Conservation (phyloP, 1,140 invertebrate genomes). For the Diploscapter pachys region DNA sequence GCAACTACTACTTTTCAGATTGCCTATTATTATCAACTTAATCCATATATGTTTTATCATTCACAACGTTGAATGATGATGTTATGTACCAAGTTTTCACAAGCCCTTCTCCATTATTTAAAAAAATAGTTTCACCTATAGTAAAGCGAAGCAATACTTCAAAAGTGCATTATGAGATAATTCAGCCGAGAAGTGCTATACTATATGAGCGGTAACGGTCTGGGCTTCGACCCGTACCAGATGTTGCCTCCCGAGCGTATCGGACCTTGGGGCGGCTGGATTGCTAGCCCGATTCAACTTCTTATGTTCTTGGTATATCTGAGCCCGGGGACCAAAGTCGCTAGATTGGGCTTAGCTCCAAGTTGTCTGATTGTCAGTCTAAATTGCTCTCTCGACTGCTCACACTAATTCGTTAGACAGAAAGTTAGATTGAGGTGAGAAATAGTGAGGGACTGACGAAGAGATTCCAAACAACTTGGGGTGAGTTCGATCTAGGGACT, state of each 20-base stretch:
- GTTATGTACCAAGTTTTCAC: too few species aligned
- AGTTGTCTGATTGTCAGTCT: background rate
- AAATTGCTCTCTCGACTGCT: background rate
- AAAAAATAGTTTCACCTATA: too few species aligned
- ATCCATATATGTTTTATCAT: too few species aligned
- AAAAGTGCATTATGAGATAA: too few species aligned
- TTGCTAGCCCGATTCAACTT: constrained; percentile 57
- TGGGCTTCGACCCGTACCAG: constrained; percentile 57
- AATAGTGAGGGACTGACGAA: background rate
- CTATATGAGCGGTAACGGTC: constrained; percentile 53
- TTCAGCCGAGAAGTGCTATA: constrained; percentile 55
- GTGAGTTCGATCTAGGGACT: background rate
- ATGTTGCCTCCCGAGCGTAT: constrained; percentile 52
- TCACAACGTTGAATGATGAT: too few species aligned
- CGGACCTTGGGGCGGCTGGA: constrained; percentile 59
- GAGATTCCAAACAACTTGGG: background rate
- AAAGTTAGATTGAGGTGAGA: background rate
- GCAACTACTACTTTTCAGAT: too few species aligned
- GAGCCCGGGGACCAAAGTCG: too few species aligned
- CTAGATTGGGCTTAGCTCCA: too few species aligned
- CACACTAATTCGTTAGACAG: background rate
- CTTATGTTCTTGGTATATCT: constrained; percentile 47
- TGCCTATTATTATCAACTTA: too few species aligned
- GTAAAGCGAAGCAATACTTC: too few species aligned
- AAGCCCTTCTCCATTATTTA: too few species aligned